Evolutionary conservation across 2,888 invertebrate genomes (phyloP).

Genomic region (Dasysyrphus albostriatus): DNA sequence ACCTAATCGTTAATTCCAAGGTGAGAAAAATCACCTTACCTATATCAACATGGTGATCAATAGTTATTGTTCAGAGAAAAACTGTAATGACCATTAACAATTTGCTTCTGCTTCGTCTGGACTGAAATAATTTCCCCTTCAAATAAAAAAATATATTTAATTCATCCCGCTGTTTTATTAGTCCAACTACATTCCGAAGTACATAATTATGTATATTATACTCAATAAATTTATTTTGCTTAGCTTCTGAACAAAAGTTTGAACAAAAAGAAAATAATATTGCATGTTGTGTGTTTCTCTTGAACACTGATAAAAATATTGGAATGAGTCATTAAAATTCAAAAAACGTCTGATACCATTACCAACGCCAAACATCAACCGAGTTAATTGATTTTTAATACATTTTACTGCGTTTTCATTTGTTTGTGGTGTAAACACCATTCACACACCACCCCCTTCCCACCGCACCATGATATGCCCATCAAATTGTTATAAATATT

Average conservation of each 20-base stretch:
- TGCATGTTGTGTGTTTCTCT: conserved; percentile 24
- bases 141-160: conserved; percentile 1
- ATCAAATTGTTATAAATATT: not conserved
- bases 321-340: conserved; percentile 52
- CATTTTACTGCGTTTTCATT: conserved; percentile 48
- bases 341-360: conserved; percentile 45
- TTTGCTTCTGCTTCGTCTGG: not conserved
- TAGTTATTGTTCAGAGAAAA: not conserved
- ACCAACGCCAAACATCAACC: conserved; percentile 20
- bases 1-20: not conserved
- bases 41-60: not conserved
- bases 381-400: conserved; percentile 66
- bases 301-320: not conserved
- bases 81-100: conserved; percentile 1
- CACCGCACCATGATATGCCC: not conserved
- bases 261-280: not conserved
- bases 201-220: not conserved
- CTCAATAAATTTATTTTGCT: conserved; percentile 47
- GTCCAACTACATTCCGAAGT: conserved; percentile 19
- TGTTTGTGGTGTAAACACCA: conserved; percentile 15
- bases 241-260: not conserved
- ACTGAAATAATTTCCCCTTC: not conserved
- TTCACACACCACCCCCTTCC: not conserved
- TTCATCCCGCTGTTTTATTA: conserved; percentile 49
- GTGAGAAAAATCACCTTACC: not conserved